These are phyloP conservation scores for Semnornis frantzii DNA, from an alignment of 2,113 vertebrate species.

Conservation along the genomic window DNA sequence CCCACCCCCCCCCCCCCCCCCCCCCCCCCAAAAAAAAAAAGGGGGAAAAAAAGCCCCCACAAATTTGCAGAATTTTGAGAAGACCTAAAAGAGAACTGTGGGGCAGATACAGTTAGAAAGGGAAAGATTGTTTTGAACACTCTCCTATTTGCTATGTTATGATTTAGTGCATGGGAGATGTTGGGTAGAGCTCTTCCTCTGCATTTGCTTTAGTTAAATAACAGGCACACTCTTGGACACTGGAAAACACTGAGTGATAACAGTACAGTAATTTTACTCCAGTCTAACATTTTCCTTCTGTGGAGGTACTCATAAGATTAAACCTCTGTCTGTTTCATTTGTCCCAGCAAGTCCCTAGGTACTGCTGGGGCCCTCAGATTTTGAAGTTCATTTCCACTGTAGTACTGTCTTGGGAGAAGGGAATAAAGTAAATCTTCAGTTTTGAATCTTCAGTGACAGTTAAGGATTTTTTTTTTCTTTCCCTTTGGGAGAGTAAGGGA, in stretches of 20 bases:
- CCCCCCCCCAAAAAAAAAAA: too few species aligned
- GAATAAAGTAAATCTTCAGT: conserved; percentile 11
- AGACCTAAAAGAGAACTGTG: not conserved
- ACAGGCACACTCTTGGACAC: not conserved
- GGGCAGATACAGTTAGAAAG: not conserved
- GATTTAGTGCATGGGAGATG: not conserved
- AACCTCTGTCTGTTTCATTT: not conserved
- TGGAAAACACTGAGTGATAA: not conserved
- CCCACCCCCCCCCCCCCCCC: too few species aligned
- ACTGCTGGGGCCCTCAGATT: not conserved
- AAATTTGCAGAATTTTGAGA: not conserved
- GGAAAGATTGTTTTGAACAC: not conserved
- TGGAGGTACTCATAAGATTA: not conserved
- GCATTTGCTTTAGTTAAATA: not conserved
- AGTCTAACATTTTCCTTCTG: not conserved
- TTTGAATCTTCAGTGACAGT: not conserved
- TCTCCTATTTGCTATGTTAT: not conserved
- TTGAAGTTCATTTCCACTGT: conserved; percentile 26
- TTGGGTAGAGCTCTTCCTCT: not conserved
- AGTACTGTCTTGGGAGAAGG: not conserved
- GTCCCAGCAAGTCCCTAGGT: not conserved
- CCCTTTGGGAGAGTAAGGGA: not conserved
- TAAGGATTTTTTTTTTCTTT: not conserved
- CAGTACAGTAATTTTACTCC: not conserved
- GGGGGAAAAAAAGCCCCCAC: too few species aligned